These are phyloP conservation scores for Lutjanus argentimaculatus DNA, from an alignment of 2,797 vertebrate genomes.

Conservation along the genomic window DNA sequence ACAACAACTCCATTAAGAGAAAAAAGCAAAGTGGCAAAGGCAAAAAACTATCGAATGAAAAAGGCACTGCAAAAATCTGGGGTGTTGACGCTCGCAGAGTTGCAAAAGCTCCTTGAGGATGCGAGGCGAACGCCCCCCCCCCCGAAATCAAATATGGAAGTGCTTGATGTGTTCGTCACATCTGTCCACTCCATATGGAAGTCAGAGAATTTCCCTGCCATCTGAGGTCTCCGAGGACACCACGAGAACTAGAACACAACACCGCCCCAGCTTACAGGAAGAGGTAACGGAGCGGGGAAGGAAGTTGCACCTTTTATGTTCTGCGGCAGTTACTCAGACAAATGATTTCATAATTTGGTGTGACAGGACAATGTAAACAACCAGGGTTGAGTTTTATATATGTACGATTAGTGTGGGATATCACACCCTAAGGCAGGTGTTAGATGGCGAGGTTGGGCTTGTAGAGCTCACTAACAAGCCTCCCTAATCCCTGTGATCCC, in stretches of 20 bases:
- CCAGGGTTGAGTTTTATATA: slow-evolving; percentile 2
- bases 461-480: slow-evolving; percentile 57
- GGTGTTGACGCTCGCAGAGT: neutral
- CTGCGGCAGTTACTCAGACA: neutral
- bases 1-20: slow-evolving; percentile 24
- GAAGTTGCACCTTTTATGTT: neutral
- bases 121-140: slow-evolving; percentile 18
- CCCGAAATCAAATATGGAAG: slow-evolving; percentile 47
- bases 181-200: slow-evolving; percentile 74
- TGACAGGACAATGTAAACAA: slow-evolving; percentile 7
- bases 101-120: slow-evolving; percentile 27
- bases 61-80: slow-evolving; percentile 27
- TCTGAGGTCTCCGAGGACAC: slow-evolving; percentile 40
- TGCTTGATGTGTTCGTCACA: slow-evolving; percentile 66
- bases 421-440: slow-evolving; percentile 35
- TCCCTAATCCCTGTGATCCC: slow-evolving; percentile 66
- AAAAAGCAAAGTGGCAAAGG: neutral
- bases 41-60: slow-evolving; percentile 21
- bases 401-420: neutral
- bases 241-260: slow-evolving; percentile 46
- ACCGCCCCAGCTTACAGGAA: neutral
- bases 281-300: neutral
- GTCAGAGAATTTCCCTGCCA: slow-evolving; percentile 35
- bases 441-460: slow-evolving; percentile 28
- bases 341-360: neutral